A percentile compares a stretch with the other conserved stretches of the same genome.
phyloP scores from a whole-genome alignment of 2,888 invertebrate species.

The Phaedon cochleariae region DNA sequence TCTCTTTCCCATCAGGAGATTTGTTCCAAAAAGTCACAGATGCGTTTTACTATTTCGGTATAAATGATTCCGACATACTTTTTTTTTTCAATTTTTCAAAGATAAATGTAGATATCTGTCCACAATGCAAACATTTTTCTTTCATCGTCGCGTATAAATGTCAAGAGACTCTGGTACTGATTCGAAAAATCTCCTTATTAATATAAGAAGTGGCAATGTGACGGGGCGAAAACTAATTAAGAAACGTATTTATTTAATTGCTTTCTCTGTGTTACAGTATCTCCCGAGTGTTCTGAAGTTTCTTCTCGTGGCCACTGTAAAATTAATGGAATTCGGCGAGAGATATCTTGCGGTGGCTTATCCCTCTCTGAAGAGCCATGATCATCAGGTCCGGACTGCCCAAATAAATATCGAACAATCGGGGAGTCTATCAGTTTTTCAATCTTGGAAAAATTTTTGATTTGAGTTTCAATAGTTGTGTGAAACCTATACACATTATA shows the following conservation, averaged over 20 bases:
- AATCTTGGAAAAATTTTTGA: too few species aligned
- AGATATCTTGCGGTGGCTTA: constrained; percentile 58
- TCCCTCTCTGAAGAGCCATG: constrained; percentile 54
- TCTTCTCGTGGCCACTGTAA: constrained; percentile 56
- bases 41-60: too few species aligned
- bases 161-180: neutral
- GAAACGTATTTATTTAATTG: constrained; percentile 62
- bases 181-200: constrained; percentile 19
- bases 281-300: constrained; percentile 53
- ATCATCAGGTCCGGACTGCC: constrained; percentile 43
- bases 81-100: too few species aligned
- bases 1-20: too few species aligned
- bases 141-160: neutral
- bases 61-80: too few species aligned
- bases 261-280: constrained; percentile 56
- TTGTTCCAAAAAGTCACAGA: too few species aligned
- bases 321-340: constrained; percentile 60
- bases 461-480: too few species aligned
- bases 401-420: too few species aligned
- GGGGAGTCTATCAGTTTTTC: too few species aligned
- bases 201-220: constrained; percentile 51
- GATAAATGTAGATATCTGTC: too few species aligned
- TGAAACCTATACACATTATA: too few species aligned
- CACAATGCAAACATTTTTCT: too few species aligned
- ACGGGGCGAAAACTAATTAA: constrained; percentile 60